Conservation (phyloP, 2,888 invertebrate genomes). For the Acanthosepion esculentum region DNA sequence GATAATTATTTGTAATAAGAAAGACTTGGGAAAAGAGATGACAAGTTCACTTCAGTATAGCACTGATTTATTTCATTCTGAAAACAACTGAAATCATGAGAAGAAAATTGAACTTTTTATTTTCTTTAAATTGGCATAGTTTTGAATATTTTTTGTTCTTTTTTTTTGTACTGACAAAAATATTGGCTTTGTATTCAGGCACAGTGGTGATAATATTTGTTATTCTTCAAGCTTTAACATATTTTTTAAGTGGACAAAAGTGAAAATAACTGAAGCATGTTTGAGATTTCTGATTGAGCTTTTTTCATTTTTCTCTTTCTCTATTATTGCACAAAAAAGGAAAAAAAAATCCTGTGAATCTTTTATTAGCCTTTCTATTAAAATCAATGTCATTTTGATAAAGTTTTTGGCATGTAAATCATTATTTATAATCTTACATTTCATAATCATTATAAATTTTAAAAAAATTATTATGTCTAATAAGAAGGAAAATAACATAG, state of each 20-base stretch:
- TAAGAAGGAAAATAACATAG: too few relatives aligned
- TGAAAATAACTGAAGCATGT: constrained; percentile 33
- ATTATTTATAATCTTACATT: too few relatives aligned
- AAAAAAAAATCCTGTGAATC: neutral
- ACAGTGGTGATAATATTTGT: neutral
- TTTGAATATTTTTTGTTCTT: neutral
- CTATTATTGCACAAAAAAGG: neutral
- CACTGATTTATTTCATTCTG: too few relatives aligned
- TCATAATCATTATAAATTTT: too few relatives aligned
- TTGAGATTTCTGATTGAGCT: neutral
- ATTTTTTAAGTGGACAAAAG: neutral
- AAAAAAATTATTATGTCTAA: too few relatives aligned
- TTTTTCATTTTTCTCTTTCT: neutral
- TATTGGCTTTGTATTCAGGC: constrained; percentile 9
- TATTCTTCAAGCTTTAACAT: neutral
- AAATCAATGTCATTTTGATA: too few relatives aligned
- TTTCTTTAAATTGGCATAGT: neutral
- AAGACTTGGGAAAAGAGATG: too few relatives aligned
- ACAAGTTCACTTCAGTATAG: too few relatives aligned
- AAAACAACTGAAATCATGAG: neutral
- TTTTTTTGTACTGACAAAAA: neutral
- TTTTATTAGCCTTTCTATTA: too few relatives aligned
- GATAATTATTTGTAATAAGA: too few relatives aligned
- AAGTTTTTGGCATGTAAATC: too few relatives aligned
- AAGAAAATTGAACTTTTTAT: neutral